phyloP scores from a whole-genome alignment of 2,113 vertebrate species.

The Bagarius yarrelli region DNA sequence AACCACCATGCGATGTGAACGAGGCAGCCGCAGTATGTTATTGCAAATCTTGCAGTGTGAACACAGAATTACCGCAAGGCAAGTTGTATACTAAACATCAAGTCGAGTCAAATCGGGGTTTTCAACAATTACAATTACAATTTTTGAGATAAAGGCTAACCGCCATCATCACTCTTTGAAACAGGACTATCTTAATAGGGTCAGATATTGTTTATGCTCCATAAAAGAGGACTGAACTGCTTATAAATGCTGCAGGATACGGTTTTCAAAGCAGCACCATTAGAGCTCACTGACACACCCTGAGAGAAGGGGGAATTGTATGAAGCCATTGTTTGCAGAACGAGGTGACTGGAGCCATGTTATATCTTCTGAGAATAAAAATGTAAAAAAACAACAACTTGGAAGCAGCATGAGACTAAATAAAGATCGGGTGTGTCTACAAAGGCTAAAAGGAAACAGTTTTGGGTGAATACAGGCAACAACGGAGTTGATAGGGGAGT shows the following conservation, averaged over 20 bases:
- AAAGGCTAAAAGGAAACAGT: neutral
- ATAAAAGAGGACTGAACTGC: constrained; percentile 20
- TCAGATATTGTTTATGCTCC: constrained; percentile 25
- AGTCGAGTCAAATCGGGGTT: too few relatives aligned
- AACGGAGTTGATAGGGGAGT: too few relatives aligned
- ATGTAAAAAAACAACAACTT: constrained; percentile 17
- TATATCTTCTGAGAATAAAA: constrained; percentile 29
- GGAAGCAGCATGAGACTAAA: constrained; percentile 30
- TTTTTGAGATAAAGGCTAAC: constrained; percentile 10
- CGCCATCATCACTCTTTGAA: neutral
- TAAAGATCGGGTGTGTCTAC: constrained; percentile 26
- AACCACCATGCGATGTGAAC: too few relatives aligned
- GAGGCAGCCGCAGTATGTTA: too few relatives aligned
- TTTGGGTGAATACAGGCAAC: neutral
- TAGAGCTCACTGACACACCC: constrained; percentile 42
- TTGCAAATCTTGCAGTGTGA: neutral
- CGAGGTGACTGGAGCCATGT: constrained; percentile 15
- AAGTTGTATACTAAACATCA: constrained; percentile 22
- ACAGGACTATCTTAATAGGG: neutral
- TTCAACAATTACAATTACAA: neutral
- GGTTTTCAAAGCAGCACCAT: constrained; percentile 32
- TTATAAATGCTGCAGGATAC: constrained; percentile 29
- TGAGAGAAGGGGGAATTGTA: constrained; percentile 17
- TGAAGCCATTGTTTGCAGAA: constrained; percentile 49
- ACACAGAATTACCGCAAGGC: constrained; percentile 7